Conservation (phyloP, 2,113 vertebrate genomes). For the Sylvietta virens region DNA sequence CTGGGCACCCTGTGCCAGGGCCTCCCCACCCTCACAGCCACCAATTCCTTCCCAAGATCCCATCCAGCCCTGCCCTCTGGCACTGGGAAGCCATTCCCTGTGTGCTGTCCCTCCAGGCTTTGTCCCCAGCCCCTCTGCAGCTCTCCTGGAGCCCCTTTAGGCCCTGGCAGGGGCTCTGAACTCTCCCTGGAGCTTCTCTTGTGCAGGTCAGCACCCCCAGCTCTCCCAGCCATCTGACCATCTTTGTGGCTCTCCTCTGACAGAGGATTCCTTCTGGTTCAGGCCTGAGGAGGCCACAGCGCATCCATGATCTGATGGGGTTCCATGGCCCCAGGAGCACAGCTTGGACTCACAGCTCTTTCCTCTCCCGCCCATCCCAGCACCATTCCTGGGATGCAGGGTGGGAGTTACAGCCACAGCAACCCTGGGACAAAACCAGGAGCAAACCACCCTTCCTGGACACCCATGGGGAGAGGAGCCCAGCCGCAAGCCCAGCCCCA, state of each 20-base stretch:
- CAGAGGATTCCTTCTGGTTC: neutral
- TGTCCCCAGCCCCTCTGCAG: neutral
- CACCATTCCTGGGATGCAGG: accelerated
- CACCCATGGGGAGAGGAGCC: accelerated
- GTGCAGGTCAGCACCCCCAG: accelerated
- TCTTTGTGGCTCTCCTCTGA: neutral
- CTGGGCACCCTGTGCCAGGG: neutral
- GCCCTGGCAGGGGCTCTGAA: neutral
- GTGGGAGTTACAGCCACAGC: neutral
- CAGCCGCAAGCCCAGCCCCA: neutral
- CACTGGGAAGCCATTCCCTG: neutral
- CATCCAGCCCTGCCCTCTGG: neutral
- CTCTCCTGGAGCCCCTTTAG: neutral
- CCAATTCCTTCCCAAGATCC: neutral
- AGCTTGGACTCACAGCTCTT: neutral
- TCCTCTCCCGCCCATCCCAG: accelerated
- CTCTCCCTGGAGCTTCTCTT: neutral
- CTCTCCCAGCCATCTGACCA: accelerated
- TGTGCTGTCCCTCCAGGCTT: neutral
- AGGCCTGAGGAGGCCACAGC: neutral
- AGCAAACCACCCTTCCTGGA: neutral
- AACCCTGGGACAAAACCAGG: too few relatives aligned
- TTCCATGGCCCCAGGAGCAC: accelerated
- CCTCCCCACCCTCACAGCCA: neutral
- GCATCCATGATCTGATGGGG: accelerated